Base-by-base conservation (phyloP, 2,888 invertebrate species). In the Tromatobia lineatoria region DNA sequence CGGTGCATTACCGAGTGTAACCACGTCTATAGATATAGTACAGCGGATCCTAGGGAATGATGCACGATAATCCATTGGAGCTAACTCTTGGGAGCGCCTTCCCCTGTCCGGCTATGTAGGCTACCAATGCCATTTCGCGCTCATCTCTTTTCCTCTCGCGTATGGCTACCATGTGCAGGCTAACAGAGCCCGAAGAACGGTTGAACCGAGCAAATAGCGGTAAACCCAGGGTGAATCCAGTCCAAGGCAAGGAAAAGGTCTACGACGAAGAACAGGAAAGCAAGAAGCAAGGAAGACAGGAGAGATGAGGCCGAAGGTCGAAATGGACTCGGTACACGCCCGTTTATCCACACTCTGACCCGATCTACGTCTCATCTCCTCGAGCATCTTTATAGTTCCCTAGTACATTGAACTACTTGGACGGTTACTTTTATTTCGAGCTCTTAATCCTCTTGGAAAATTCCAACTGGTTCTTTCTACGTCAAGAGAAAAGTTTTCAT, bases 311-410 rank as follows among this genome's bases (percentile, higher is more conserved):
- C 88, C 91, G 90, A 90, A 92, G 93, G 92, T 93, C 91, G 89
- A 87, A 88, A 89, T 89, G 90, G 90, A 91, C 90, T 90, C 88
- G 91, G 91, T 90, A 92, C 92, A 90, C 92, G 92, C 92, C 91
- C 85, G 83, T 82, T 76, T 64, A 75, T 75, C 52, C 64, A 75
- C 81, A 70, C 77, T 64, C 45, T 78, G 81, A 81, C 80, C 84
- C 74, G 70, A 52, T 67, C 47, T 67, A 73, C 76, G 79, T 80
- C 75, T 87, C 47, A n/a, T 45, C 83, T 85, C 83, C 57, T 38
- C 38, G 3, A 15, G 8, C 20, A 29, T 61, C 52, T 50, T 61
- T 50, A 52, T 18, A 20, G 34, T 47, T 38, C 13, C 11, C 34
- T 13, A 75, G 25, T 67, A 45, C 23, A 38, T 64, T 18, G 18